Conservation (phyloP, 2,888 invertebrate species). For the Fissipunctia ypsillon region DNA sequence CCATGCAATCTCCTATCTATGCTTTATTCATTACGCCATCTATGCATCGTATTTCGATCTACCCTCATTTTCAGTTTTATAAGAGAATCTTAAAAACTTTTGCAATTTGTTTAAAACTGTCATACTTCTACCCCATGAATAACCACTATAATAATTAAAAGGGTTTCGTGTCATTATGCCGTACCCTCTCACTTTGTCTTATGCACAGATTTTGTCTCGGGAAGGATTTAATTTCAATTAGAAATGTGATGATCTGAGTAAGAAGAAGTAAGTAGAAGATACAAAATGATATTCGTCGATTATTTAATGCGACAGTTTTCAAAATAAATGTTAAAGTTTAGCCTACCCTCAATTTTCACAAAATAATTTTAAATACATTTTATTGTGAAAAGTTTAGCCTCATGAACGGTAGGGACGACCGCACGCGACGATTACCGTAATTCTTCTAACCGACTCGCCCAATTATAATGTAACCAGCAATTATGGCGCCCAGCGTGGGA, state of each 20-base stretch:
- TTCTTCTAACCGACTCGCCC: constrained; percentile 67
- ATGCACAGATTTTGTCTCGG: neutral
- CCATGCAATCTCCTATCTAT: constrained; percentile 6
- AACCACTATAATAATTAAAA: constrained; percentile 17
- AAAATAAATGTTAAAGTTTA: neutral
- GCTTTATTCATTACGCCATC: neutral
- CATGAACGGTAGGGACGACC: constrained; percentile 65
- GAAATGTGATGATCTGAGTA: neutral
- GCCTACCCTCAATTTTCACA: constrained; percentile 11
- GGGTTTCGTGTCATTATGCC: constrained; percentile 19
- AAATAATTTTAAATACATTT: constrained; percentile 34
- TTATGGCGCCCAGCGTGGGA: constrained; percentile 77
- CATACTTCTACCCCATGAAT: constrained; percentile 9
- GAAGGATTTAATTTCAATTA: neutral
- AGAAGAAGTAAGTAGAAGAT: too few relatives aligned
- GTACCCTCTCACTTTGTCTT: constrained; percentile 5
- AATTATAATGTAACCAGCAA: constrained; percentile 77
- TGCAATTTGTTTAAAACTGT: neutral
- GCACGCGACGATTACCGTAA: constrained; percentile 65
- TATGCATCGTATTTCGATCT: neutral
- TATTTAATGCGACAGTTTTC: neutral
- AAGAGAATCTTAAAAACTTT: constrained; percentile 7
- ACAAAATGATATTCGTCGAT: too few relatives aligned
- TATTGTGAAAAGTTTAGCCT: constrained; percentile 56
- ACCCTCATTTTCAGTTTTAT: constrained; percentile 2